These are phyloP conservation scores for Tragopan temminckii DNA, from an alignment of 2,797 vertebrate genomes.

Conservation along the genomic window DNA sequence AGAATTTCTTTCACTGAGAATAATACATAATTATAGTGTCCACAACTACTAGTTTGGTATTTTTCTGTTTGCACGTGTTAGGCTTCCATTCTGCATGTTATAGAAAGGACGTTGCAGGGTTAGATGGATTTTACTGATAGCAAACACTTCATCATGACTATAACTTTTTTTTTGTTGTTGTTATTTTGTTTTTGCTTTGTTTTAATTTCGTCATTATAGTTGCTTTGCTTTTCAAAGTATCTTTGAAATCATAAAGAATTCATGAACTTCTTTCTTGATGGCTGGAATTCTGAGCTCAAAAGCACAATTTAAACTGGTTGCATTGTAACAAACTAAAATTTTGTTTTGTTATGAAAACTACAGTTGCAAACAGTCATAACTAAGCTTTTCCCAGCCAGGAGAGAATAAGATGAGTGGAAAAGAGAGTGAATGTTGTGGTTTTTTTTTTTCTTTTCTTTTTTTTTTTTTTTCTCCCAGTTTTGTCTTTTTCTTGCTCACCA, in stretches of 20 bases:
- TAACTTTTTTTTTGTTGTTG: background rate
- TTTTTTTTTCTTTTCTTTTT: background rate
- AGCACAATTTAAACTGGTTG: background rate
- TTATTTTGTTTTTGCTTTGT: background rate
- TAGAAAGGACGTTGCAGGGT: background rate
- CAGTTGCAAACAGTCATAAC: background rate
- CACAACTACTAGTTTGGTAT: background rate
- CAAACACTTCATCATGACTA: background rate
- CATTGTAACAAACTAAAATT: background rate
- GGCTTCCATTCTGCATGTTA: background rate
- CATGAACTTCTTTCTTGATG: background rate
- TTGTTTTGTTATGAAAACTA: background rate
- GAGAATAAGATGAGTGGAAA: background rate
- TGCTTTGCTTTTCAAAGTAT: background rate
- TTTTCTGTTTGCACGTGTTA: background rate
- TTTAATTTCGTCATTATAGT: background rate
- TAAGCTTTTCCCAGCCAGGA: background rate
- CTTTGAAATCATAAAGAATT: background rate
- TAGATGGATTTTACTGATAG: background rate
- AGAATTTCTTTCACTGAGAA: constrained; percentile 17
- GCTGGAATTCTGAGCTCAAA: background rate
- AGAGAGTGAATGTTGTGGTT: background rate
- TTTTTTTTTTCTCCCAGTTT: background rate
- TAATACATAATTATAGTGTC: background rate
- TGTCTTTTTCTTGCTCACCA: background rate